Evolutionary conservation across 2,113 vertebrate species (phyloP).

Genomic region (Lycaon pictus): DNA sequence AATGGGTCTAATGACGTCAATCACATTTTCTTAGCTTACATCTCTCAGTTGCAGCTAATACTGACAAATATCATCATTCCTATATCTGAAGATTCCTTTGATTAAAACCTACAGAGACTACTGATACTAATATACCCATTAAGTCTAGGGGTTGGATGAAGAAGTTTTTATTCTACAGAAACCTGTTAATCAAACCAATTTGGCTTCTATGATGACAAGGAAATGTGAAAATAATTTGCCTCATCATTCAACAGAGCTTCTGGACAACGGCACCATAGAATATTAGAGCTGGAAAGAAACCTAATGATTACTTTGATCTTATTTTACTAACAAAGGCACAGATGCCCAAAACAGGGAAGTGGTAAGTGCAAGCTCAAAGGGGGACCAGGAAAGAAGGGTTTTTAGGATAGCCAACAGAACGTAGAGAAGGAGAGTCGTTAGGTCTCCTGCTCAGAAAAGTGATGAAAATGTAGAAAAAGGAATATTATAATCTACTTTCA

Average conservation of each 20-base stretch:
- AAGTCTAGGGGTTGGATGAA: background rate
- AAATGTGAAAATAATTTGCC: slow-evolving; percentile 33
- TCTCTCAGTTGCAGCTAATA: slow-evolving; percentile 18
- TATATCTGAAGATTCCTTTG: slow-evolving; percentile 26
- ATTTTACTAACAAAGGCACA: slow-evolving; percentile 38
- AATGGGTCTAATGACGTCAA: slow-evolving; percentile 24
- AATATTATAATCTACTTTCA: background rate
- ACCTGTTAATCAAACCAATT: background rate
- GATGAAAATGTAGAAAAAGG: background rate
- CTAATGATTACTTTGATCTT: background rate
- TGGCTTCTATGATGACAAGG: slow-evolving; percentile 46
- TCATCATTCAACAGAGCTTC: slow-evolving; percentile 15
- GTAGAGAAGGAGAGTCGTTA: background rate
- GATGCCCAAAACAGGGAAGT: background rate
- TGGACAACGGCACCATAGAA: background rate
- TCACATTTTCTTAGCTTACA: slow-evolving; percentile 42
- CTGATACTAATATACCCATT: background rate
- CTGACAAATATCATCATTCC: slow-evolving; percentile 10
- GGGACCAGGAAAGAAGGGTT: background rate
- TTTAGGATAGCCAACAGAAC: background rate
- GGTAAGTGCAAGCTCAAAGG: slow-evolving; percentile 20
- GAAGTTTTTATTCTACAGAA: slow-evolving; percentile 56
- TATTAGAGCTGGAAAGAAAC: background rate
- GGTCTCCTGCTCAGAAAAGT: background rate
- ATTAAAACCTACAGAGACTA: slow-evolving; percentile 49